These are phyloP conservation scores for Geopemphigus sp. DNA, from an alignment of 1,140 invertebrate species.

Conservation along the genomic window DNA sequence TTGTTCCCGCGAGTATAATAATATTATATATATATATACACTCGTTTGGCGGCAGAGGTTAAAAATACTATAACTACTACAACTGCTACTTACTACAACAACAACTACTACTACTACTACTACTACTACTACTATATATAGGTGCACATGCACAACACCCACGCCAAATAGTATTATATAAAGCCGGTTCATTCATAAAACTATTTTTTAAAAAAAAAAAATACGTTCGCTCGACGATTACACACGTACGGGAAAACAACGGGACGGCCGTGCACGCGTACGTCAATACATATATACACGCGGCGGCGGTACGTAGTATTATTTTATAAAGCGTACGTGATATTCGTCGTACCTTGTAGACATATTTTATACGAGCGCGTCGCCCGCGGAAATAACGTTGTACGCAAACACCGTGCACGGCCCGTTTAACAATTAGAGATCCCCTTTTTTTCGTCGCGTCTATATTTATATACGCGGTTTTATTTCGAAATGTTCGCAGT, in stretches of 20 bases:
- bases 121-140: neutral
- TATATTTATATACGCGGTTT: neutral
- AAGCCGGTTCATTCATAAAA: slow-evolving; percentile 44
- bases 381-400: slow-evolving; percentile 15
- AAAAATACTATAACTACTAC: slow-evolving; percentile 38
- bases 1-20: slow-evolving; percentile 11
- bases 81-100: slow-evolving; percentile 19
- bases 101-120: neutral
- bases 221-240: neutral
- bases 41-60: slow-evolving; percentile 26
- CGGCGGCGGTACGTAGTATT: neutral
- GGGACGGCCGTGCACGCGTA: neutral
- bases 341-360: neutral
- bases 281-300: no score
- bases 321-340: neutral
- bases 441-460: slow-evolving; percentile 20
- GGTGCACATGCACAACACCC: slow-evolving; percentile 37
- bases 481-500: slow-evolving; percentile 28
- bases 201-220: neutral
- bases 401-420: slow-evolving; percentile 16
- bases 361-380: neutral
- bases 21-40: neutral
- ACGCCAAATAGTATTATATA: slow-evolving; percentile 19
- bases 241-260: neutral
- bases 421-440: slow-evolving; percentile 28